Evolutionary conservation across 1,140 invertebrate species (phyloP), one percentile per base, ranked within the genome.

Genomic region (Papilio aristodemus): DNA sequence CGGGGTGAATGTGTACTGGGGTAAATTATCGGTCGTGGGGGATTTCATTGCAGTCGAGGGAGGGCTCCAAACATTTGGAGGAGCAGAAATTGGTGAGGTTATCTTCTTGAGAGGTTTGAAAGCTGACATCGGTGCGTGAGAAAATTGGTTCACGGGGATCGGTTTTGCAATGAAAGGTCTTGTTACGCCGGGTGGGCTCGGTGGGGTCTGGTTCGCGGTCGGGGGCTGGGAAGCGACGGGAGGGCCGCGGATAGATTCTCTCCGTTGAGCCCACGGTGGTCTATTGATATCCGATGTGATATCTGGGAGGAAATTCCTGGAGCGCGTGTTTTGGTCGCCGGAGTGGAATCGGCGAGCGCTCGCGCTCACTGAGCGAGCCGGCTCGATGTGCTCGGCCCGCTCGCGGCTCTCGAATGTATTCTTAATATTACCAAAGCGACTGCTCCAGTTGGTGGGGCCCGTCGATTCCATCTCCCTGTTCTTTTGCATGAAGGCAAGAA

Each of bases 351-450:
- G 94, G 17, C 88, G 91, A 72, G 91, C 91, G 0, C 93, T 92
- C 0, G 92, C 91, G 13, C 89, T 92, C 1, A 88, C 71, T 87
- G 87, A 1, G 83, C 86, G 4, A 85, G 86, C 10, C 86, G 78
- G 67, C 79, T 84, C 22, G 27, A 25, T 32, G 43, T 81, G 76
- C 9, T 87, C 83, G 6, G 86, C 85, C 25, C 71, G 75, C 25
- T 86, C 84, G 6, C 80, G 82, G 69, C 76, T 84, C 73, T 97
- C 96, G 81, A 97, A 97, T 4, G 95, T 92, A n/a, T 95, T 96
- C 85, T 97, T 97, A 10, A 97, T 95, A 72, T 96, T 96, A 0
- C 95, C 95, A 83, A 97, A 97, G 62, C 95, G 93, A 76, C 93
- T 95, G 70, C 93, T 96, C 96, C 96, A 97, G 72, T 96, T 95